phyloP scores from a whole-genome alignment of 2,888 invertebrate species.

The Sthenelais limicola region DNA sequence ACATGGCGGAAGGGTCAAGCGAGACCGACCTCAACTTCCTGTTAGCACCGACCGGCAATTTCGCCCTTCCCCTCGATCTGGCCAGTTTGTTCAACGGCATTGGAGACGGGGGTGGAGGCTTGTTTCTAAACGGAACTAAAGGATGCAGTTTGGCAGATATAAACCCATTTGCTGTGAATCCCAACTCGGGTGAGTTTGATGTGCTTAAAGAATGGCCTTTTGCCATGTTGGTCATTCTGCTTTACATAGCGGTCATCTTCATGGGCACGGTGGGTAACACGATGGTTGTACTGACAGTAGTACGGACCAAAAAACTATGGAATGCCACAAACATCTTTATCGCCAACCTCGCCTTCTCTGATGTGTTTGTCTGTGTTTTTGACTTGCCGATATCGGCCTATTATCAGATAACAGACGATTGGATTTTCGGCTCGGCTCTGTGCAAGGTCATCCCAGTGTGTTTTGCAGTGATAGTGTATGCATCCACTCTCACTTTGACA shows the following conservation, averaged over 20 bases:
- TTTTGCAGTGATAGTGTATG: constrained; percentile 69
- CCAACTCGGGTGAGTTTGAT: constrained; percentile 44
- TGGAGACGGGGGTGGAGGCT: background rate
- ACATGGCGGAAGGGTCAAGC: too few relatives aligned
- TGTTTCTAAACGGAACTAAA: background rate
- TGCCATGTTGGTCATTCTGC: constrained; percentile 45
- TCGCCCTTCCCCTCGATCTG: constrained; percentile 11
- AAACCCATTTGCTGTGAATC: constrained; percentile 16
- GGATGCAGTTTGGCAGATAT: constrained; percentile 24
- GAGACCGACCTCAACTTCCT: too few relatives aligned
- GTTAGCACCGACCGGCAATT: too few relatives aligned
- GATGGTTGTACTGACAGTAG: constrained; percentile 64
- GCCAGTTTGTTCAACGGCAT: background rate
- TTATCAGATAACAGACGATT: constrained; percentile 67
- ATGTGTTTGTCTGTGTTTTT: constrained; percentile 67
- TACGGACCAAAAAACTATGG: constrained; percentile 63
- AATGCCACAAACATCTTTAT: constrained; percentile 71
- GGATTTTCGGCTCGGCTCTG: constrained; percentile 66
- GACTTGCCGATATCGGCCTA: constrained; percentile 70
- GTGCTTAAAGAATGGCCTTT: constrained; percentile 41
- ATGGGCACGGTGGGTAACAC: constrained; percentile 67
- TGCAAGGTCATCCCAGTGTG: constrained; percentile 66
- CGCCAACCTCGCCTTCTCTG: constrained; percentile 66
- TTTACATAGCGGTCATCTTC: constrained; percentile 58
- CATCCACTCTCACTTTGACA: constrained; percentile 66